phyloP scores from a whole-genome alignment of 2,113 vertebrate species.

The Sterrhoptilus dennistouni region DNA sequence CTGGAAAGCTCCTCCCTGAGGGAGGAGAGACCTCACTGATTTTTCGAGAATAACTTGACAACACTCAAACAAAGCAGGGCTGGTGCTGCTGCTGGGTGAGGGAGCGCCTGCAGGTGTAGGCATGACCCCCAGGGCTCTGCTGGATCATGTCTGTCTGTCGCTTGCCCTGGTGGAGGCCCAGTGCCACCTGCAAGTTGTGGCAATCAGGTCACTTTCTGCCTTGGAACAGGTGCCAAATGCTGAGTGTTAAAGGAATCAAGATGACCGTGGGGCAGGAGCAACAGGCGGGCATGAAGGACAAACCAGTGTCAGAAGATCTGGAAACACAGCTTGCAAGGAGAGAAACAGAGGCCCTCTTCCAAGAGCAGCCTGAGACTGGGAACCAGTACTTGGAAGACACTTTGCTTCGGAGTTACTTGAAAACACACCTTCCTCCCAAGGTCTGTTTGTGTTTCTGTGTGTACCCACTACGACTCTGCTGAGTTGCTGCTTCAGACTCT shows the following conservation, averaged over 20 bases:
- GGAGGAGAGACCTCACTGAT: background rate
- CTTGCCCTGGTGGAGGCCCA: background rate
- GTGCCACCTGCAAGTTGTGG: background rate
- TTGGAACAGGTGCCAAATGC: background rate
- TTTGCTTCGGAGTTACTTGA: constrained; percentile 77
- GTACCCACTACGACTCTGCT: accelerated
- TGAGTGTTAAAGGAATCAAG: background rate
- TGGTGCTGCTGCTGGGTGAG: accelerated
- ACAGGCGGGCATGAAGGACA: accelerated
- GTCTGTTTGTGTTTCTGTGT: constrained; percentile 36
- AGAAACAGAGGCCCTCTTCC: constrained; percentile 68
- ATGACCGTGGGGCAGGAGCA: accelerated
- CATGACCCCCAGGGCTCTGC: accelerated
- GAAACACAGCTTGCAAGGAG: constrained; percentile 32
- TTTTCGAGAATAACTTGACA: background rate
- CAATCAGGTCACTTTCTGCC: background rate
- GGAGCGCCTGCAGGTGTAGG: background rate
- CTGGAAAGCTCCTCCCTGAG: background rate
- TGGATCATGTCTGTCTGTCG: background rate
- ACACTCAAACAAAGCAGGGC: background rate
- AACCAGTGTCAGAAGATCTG: background rate
- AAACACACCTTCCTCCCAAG: constrained; percentile 73
- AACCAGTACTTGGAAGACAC: constrained; percentile 78
- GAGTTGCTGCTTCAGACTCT: background rate
- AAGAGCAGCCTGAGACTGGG: constrained; percentile 68